Percentiles rank a stretch among this genome's conserved stretches.
These are phyloP conservation scores for Phallusia fumigata DNA, from an alignment of 23 tunicate genomes.

Conservation along the genomic window DNA sequence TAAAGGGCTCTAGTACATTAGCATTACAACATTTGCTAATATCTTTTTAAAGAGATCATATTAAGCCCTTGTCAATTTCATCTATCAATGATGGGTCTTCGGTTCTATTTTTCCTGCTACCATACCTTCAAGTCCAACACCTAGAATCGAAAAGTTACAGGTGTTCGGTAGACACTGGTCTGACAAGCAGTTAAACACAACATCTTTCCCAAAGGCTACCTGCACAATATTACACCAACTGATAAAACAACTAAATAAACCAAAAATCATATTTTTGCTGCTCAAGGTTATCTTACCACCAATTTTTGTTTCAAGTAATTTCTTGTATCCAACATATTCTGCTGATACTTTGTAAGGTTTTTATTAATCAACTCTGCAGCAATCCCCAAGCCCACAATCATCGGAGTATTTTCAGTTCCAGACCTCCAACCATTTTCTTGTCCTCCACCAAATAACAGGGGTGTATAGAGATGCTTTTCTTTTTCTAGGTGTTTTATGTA, in stretches of 20 bases:
- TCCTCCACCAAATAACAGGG: slow-evolving; percentile 86
- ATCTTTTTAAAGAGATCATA: too few relatives aligned
- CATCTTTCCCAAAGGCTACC: slow-evolving; percentile 50
- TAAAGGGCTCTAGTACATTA: too few relatives aligned
- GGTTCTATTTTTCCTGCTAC: too few relatives aligned
- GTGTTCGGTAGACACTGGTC: slow-evolving; percentile 72
- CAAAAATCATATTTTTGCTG: neutral
- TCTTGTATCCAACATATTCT: slow-evolving; percentile 67
- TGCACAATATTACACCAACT: slow-evolving; percentile 17
- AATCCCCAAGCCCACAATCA: slow-evolving; percentile 91
- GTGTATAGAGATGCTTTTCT: slow-evolving; percentile 14
- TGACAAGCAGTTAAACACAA: slow-evolving; percentile 44
- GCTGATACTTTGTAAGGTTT: slow-evolving; percentile 38
- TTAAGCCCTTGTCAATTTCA: too few relatives aligned
- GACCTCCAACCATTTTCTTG: slow-evolving; percentile 90
- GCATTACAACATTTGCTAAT: too few relatives aligned
- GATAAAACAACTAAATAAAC: neutral
- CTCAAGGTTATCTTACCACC: slow-evolving; percentile 36
- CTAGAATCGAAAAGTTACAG: slow-evolving; percentile 69
- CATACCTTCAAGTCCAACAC: slow-evolving; percentile 72
- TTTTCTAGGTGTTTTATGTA: slow-evolving; percentile 41
- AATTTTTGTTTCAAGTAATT: slow-evolving; percentile 67
- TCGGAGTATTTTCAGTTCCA: slow-evolving; percentile 97
- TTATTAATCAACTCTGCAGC: slow-evolving; percentile 64
- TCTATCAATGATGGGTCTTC: neutral